phyloP scores from a whole-genome alignment of 2,797 vertebrate species.

The Myiotriccus ornatus region DNA sequence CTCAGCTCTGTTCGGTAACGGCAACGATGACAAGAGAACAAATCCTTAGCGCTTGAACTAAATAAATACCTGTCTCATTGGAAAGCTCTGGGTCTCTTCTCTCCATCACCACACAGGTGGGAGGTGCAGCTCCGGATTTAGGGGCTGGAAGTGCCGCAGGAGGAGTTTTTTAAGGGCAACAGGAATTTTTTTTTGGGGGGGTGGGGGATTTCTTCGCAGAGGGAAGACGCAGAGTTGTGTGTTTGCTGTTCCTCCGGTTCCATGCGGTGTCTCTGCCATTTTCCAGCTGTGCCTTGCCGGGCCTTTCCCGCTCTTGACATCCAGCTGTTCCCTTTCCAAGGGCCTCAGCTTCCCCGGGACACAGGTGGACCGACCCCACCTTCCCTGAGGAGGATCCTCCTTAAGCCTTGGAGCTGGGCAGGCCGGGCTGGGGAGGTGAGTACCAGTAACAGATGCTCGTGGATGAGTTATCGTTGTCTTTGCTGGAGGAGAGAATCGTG shows the following conservation, averaged over 20 bases:
- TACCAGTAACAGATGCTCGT: neutral
- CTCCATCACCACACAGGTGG: neutral
- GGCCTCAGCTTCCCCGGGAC: neutral
- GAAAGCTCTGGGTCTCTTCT: constrained; percentile 47
- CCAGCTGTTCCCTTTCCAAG: neutral
- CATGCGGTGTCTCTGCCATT: rapidly evolving
- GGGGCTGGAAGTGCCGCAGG: neutral
- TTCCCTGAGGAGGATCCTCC: neutral
- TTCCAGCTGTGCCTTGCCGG: neutral
- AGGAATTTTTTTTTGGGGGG: neutral
- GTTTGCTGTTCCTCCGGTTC: neutral
- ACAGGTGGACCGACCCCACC: neutral
- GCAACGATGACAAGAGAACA: neutral
- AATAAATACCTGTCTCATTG: constrained; percentile 67
- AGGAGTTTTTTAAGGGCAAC: neutral
- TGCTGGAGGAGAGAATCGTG: neutral
- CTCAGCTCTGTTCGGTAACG: constrained; percentile 63
- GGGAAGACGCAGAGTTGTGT: neutral
- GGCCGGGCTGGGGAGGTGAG: neutral
- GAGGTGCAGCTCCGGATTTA: neutral
- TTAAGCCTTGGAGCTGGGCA: neutral
- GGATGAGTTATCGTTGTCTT: neutral
- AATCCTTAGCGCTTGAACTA: constrained; percentile 48
- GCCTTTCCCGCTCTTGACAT: neutral
- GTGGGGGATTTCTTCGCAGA: neutral